A percentile compares a stretch with the other conserved stretches of the same genome.
Conservation (phyloP, 2,113 vertebrate genomes). For the Andinoacara biseriatus region DNA sequence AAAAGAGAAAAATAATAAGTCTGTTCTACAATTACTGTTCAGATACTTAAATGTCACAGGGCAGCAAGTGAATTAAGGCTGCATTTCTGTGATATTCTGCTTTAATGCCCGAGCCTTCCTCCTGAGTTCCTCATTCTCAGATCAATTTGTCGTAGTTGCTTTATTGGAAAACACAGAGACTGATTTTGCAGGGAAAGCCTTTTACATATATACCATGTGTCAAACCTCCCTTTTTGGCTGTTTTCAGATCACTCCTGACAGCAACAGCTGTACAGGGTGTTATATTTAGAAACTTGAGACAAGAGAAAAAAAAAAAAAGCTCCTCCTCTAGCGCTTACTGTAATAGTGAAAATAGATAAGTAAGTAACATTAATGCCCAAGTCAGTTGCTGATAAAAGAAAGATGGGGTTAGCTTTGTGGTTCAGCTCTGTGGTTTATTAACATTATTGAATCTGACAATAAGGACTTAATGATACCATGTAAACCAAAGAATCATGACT, state of each 20-base stretch:
- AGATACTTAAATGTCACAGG: slow-evolving; percentile 49
- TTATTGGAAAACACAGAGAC: slow-evolving; percentile 53
- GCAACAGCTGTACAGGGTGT: slow-evolving; percentile 60
- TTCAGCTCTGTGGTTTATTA: slow-evolving; percentile 23
- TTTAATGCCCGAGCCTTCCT: slow-evolving; percentile 38
- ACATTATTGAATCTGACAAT: slow-evolving; percentile 7
- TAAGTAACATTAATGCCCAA: neutral
- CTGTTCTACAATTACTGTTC: slow-evolving; percentile 39
- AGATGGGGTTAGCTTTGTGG: neutral
- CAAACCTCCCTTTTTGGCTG: slow-evolving; percentile 50
- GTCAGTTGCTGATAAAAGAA: neutral
- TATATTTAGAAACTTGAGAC: slow-evolving; percentile 65
- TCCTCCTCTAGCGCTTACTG: slow-evolving; percentile 15
- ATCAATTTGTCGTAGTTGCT: slow-evolving; percentile 60
- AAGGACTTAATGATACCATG: slow-evolving; percentile 8
- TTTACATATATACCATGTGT: slow-evolving; percentile 57
- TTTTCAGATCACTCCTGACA: slow-evolving; percentile 71
- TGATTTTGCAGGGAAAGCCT: slow-evolving; percentile 59
- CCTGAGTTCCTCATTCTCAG: slow-evolving; percentile 48
- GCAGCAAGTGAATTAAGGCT: slow-evolving; percentile 39
- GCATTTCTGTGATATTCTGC: slow-evolving; percentile 36
- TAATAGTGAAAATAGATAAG: slow-evolving; percentile 3
- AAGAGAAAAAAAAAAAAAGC: slow-evolving; percentile 29
- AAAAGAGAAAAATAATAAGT: slow-evolving; percentile 25
- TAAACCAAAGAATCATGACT: slow-evolving; percentile 12